These are phyloP conservation scores for Propithecus coquereli DNA, from an alignment of 2,113 vertebrate genomes.

Conservation along the genomic window DNA sequence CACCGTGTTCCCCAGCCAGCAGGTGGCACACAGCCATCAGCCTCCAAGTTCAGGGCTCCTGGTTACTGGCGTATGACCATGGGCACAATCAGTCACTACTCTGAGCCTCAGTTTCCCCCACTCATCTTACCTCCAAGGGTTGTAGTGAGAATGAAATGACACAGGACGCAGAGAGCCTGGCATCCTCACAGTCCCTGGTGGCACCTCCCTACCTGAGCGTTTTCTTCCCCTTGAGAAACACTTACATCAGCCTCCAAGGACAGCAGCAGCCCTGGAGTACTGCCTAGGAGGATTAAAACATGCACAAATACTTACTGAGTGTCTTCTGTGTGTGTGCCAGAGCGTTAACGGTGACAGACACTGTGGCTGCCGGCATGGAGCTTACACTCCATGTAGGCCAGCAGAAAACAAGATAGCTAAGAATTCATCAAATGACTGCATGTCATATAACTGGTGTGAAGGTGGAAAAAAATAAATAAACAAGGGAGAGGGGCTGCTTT, in stretches of 20 bases:
- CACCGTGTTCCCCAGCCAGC: neutral
- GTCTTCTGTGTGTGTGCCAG: neutral
- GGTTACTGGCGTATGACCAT: accelerated
- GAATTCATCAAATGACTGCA: neutral
- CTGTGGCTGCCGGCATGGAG: neutral
- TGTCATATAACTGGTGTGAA: neutral
- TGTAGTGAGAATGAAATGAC: neutral
- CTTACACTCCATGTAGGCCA: neutral
- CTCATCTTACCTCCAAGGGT: neutral
- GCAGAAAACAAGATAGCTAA: neutral
- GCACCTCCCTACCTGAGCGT: neutral
- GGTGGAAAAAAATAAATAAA: neutral
- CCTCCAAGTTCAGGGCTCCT: neutral
- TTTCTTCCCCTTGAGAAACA: neutral
- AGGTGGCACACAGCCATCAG: neutral
- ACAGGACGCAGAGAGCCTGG: neutral
- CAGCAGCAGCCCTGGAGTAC: neutral
- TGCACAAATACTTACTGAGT: neutral
- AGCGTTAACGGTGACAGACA: neutral
- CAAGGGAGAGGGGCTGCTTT: neutral
- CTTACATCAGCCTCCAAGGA: neutral
- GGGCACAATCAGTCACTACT: neutral
- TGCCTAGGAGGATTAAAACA: neutral
- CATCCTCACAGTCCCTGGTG: neutral
- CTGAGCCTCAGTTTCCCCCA: neutral